Percentiles rank a stretch among this genome's conserved stretches.
Conservation (phyloP, 2,888 invertebrate species). For the Chironomus tentans region DNA sequence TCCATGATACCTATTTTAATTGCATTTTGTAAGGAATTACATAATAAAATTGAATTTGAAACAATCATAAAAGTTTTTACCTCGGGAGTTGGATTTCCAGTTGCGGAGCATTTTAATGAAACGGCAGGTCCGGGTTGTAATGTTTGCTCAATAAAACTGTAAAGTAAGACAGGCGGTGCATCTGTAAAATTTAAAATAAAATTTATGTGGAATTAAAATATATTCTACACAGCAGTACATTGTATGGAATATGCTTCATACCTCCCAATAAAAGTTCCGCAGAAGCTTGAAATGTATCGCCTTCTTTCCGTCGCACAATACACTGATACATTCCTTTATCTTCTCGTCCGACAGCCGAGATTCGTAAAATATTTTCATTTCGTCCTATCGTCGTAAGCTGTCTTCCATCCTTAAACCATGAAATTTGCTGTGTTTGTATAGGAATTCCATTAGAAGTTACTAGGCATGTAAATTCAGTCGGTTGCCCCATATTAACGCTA, state of each 20-base stretch:
- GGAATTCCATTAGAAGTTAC: conserved; percentile 49
- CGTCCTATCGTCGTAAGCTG: conserved; percentile 57
- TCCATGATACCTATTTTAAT: conserved; percentile 49
- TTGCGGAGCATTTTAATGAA: conserved; percentile 66
- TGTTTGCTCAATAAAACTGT: conserved; percentile 71
- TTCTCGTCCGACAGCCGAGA: conserved; percentile 59
- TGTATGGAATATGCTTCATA: conserved; percentile 36
- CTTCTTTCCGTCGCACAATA: conserved; percentile 58
- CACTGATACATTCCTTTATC: conserved; percentile 72
- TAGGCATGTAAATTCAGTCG: conserved; percentile 60
- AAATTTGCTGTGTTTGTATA: conserved; percentile 48
- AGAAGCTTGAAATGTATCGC: conserved; percentile 66
- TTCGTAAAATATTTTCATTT: conserved; percentile 52
- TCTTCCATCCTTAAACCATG: conserved; percentile 60
- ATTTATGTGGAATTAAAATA: background rate
- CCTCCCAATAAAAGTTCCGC: conserved; percentile 65
- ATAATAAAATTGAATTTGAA: background rate
- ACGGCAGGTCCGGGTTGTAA: conserved; percentile 68
- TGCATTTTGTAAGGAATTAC: background rate
- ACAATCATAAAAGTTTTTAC: conserved; percentile 38
- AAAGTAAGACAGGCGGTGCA: conserved; percentile 64
- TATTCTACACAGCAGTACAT: too few relatives aligned
- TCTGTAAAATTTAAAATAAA: conserved; percentile 44
- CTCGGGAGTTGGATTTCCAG: conserved; percentile 70
- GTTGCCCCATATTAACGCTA: conserved; percentile 65